Percentiles rank a stretch among this genome's conserved stretches.
These are phyloP conservation scores for Apodemus speciosus DNA, from an alignment of 2,113 vertebrate genomes.

Conservation along the genomic window DNA sequence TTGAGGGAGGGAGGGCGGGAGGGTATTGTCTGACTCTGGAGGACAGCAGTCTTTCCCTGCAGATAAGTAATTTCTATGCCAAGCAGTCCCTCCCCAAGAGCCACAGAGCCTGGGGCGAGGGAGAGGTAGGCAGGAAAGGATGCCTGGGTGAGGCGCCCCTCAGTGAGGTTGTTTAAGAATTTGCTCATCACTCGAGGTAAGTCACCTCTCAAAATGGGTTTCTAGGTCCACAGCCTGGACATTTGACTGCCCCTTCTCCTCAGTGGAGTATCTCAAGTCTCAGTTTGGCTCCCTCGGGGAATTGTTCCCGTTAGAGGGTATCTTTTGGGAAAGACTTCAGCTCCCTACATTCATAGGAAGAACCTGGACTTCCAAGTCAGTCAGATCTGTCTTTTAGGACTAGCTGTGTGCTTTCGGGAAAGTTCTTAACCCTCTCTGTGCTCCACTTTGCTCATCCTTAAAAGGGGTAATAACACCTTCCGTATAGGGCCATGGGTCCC, in stretches of 20 bases:
- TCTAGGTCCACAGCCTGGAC: neutral
- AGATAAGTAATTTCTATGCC: neutral
- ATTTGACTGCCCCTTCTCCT: neutral
- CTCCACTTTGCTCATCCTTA: neutral
- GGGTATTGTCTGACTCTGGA: neutral
- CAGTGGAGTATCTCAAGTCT: neutral
- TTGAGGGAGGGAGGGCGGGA: no score
- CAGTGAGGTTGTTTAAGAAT: neutral
- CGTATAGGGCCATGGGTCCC: neutral
- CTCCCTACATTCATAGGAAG: neutral
- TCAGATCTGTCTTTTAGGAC: neutral
- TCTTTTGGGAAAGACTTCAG: neutral
- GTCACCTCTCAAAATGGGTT: neutral
- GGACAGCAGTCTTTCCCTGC: neutral
- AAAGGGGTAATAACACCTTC: neutral
- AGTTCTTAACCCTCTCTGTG: neutral
- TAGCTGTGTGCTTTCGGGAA: neutral
- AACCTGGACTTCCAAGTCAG: no score
- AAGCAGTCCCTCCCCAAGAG: neutral
- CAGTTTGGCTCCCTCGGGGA: neutral
- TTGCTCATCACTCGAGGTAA: neutral
- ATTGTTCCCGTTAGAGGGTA: neutral
- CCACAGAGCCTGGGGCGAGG: neutral
- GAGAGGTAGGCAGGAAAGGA: accelerated
- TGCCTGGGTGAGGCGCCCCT: neutral